A percentile compares a stretch with the other conserved stretches of the same genome.
phyloP scores from a whole-genome alignment of 2,797 vertebrate genomes.

The Protosalanx chinensis region DNA sequence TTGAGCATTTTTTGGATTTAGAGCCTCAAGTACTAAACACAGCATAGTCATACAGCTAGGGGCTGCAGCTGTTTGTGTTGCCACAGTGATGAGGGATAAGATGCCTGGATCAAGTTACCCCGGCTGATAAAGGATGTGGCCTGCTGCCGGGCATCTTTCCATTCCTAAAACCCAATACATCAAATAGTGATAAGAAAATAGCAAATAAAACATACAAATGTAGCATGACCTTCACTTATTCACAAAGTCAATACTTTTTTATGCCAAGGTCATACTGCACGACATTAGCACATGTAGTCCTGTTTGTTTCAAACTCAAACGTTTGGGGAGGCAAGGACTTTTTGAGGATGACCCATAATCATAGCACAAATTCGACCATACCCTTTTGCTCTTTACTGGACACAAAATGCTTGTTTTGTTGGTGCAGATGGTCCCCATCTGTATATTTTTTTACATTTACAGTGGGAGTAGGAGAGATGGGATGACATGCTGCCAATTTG shows the following conservation, averaged over 20 bases:
- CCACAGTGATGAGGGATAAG: constrained; percentile 41
- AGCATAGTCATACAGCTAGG: not conserved
- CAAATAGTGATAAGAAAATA: constrained; percentile 1
- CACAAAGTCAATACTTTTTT: not conserved
- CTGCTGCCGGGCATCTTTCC: constrained; percentile 21
- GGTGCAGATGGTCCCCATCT: too few species aligned
- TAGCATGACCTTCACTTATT: too few species aligned
- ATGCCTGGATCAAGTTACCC: constrained; percentile 52
- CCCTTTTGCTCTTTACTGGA: too few species aligned
- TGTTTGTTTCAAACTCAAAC: not conserved
- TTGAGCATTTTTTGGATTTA: too few species aligned
- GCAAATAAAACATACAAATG: not conserved
- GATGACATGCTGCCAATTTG: too few species aligned
- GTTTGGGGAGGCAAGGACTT: not conserved
- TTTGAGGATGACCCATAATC: not conserved
- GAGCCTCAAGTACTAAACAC: too few species aligned
- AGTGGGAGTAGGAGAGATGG: not conserved
- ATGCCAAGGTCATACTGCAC: not conserved
- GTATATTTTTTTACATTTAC: not conserved
- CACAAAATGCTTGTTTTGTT: too few species aligned
- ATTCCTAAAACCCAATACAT: constrained; percentile 9
- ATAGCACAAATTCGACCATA: too few species aligned
- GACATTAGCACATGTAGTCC: not conserved
- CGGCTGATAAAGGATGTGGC: not conserved
- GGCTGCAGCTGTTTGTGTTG: not conserved